Percentiles rank a stretch among this genome's conserved stretches.
These are phyloP conservation scores for Florisuga fusca DNA, from an alignment of 2,797 vertebrate species.

Conservation along the genomic window DNA sequence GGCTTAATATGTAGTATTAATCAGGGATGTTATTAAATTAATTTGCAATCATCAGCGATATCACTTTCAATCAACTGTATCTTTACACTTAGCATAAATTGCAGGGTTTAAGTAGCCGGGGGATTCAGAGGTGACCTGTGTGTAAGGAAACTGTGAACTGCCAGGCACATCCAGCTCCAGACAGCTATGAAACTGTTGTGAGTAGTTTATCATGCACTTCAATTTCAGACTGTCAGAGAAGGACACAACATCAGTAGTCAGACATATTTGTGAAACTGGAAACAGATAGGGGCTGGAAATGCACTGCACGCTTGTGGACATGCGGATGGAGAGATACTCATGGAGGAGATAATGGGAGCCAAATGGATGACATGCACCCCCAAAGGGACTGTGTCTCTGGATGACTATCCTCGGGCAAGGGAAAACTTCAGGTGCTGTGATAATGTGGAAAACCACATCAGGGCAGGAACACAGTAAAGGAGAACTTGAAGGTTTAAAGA, in stretches of 20 bases:
- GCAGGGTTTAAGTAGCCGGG: background rate
- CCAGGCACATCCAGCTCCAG: background rate
- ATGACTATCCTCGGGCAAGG: no score
- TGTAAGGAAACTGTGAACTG: background rate
- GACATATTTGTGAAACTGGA: background rate
- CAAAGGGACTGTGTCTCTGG: background rate
- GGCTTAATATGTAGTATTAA: background rate
- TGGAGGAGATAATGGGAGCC: background rate
- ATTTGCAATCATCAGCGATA: background rate
- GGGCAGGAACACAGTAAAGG: background rate
- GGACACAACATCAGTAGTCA: accelerated
- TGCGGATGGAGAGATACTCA: background rate
- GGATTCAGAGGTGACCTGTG: background rate
- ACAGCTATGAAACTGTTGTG: background rate
- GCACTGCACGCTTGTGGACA: background rate
- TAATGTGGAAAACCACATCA: background rate
- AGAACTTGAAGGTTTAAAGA: background rate
- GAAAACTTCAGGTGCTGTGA: no score
- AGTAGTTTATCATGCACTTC: background rate
- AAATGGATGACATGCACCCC: background rate
- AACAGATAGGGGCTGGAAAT: background rate
- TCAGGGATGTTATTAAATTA: background rate
- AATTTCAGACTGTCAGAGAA: background rate
- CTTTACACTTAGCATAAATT: background rate
- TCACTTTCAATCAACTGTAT: background rate